Evolutionary conservation across 2,113 vertebrate genomes (phyloP).

Genomic region (Progne subis): DNA sequence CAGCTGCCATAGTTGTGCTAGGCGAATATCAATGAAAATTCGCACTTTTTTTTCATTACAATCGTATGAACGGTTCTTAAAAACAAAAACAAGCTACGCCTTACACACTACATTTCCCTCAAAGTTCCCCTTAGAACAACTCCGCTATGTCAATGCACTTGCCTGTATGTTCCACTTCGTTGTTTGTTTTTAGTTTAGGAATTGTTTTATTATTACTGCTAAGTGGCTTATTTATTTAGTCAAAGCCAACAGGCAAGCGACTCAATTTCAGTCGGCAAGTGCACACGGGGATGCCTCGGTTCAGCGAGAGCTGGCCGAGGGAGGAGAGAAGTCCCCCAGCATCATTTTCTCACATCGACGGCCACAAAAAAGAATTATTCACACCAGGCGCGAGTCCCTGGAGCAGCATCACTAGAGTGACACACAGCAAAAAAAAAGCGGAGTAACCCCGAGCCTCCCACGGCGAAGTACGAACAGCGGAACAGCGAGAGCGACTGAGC

Average conservation of each 20-base stretch:
- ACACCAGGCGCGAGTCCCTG: not conserved
- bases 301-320: not conserved
- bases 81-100: not conserved
- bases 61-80: accelerated
- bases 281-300: not conserved
- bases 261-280: not conserved
- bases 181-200: not conserved
- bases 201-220: not conserved
- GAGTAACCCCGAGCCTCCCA: no score
- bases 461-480: no score
- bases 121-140: not conserved
- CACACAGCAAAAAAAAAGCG: no score
- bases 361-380: no score
- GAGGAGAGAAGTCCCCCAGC: not conserved
- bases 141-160: not conserved
- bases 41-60: not conserved
- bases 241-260: not conserved
- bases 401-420: not conserved
- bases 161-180: not conserved
- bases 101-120: not conserved
- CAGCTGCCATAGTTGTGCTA: not conserved
- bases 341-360: accelerated
- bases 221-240: not conserved
- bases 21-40: not conserved
- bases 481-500: no score